A percentile compares a stretch with the other conserved stretches of the same genome.
Evolutionary conservation across 2,797 vertebrate species (phyloP).

Genomic region (Cetoscarus ocellatus): DNA sequence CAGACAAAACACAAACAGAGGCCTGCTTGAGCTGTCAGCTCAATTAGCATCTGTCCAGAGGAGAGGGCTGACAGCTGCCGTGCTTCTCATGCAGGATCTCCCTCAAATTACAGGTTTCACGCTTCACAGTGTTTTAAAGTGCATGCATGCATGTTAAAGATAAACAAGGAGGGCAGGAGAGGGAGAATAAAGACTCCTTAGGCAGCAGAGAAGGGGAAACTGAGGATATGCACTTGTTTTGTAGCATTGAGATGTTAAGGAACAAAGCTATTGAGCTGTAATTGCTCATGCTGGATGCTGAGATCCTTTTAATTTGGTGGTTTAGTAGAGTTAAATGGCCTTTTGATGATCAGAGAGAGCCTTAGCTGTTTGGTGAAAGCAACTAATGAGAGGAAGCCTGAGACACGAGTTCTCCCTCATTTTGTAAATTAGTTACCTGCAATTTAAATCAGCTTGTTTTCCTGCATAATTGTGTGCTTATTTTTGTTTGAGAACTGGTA

Average conservation of each 20-base stretch:
- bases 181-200: not conserved
- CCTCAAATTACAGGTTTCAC: constrained; percentile 49
- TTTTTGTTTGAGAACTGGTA: constrained; percentile 40
- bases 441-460: constrained; percentile 22
- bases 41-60: constrained; percentile 25
- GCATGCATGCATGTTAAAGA: not conserved
- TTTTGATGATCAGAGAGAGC: constrained; percentile 52
- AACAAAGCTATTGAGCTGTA: constrained; percentile 40
- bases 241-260: constrained; percentile 28
- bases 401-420: constrained; percentile 27
- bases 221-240: not conserved
- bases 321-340: constrained; percentile 50
- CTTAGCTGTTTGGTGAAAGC: constrained; percentile 46
- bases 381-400: constrained; percentile 41
- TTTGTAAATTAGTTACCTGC: constrained; percentile 32
- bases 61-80: constrained; percentile 41
- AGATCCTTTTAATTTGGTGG: constrained; percentile 41
- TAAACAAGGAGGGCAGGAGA: not conserved
- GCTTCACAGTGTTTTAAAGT: constrained; percentile 20
- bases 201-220: not conserved
- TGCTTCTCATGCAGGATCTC: constrained; percentile 26
- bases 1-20: constrained; percentile 26
- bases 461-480: constrained; percentile 24
- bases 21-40: constrained; percentile 37
- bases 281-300: constrained; percentile 26